A percentile compares a stretch with the other conserved stretches of the same genome.
Evolutionary conservation across 2,113 vertebrate genomes (phyloP).

Genomic region (Dipodomys ordii): DNA sequence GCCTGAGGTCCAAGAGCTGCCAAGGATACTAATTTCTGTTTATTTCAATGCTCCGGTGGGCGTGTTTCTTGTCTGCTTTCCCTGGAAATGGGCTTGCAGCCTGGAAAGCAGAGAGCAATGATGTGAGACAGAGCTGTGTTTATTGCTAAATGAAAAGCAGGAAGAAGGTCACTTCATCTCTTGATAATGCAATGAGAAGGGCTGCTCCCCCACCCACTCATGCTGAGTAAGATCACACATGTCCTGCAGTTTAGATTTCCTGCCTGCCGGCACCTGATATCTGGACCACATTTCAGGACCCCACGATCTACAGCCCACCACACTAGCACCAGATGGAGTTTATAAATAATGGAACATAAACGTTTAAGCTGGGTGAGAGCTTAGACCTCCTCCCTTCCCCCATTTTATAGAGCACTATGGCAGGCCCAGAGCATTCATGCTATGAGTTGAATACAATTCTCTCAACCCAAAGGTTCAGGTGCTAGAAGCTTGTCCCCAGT

Average conservation of each 20-base stretch:
- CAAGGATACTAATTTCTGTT: background rate
- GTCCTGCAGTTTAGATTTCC: background rate
- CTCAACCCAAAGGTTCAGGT: no score
- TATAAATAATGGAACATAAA: background rate
- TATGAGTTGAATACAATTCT: no score
- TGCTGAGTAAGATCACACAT: background rate
- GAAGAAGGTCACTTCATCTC: background rate
- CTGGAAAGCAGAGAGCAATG: background rate
- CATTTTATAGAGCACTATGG: background rate
- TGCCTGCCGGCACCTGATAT: no score
- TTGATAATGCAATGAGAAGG: background rate
- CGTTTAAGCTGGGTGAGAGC: background rate
- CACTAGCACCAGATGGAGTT: background rate
- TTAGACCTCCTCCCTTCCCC: background rate
- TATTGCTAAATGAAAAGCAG: background rate
- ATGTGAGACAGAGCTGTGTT: background rate
- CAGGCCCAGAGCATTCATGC: background rate
- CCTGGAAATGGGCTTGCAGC: background rate
- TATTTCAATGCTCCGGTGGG: background rate
- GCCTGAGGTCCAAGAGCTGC: background rate
- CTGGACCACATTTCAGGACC: background rate
- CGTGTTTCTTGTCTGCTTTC: background rate
- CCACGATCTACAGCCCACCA: background rate
- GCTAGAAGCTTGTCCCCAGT: background rate
- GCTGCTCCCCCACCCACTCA: rapidly evolving